These are phyloP conservation scores for Menura novaehollandiae DNA, from an alignment of 2,113 vertebrate species.

Conservation along the genomic window DNA sequence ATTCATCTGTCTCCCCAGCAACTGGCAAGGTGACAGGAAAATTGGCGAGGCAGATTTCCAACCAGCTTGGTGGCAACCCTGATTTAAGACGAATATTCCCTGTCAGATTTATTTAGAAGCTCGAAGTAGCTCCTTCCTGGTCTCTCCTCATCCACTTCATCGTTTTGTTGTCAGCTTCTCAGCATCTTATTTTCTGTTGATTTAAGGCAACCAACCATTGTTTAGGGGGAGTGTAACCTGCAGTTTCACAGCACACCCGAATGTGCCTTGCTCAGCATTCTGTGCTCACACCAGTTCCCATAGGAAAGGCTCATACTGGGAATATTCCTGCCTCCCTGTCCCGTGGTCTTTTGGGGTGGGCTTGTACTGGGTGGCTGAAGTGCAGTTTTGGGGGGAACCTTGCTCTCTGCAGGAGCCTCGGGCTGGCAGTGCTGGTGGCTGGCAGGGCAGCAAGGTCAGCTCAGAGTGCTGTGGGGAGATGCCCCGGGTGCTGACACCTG, in stretches of 20 bases:
- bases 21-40: conserved; percentile 45
- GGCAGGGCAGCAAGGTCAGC: not conserved
- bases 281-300: not conserved
- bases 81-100: conserved; percentile 27
- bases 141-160: not conserved
- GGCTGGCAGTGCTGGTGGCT: not conserved
- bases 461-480: not conserved
- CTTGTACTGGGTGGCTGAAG: not conserved
- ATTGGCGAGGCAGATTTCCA: conserved; percentile 26
- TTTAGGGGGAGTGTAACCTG: not conserved
- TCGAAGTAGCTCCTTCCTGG: not conserved
- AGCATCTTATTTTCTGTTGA: not conserved
- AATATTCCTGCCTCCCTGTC: not conserved
- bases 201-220: not conserved
- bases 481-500: not conserved
- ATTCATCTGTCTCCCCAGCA: conserved; percentile 33
- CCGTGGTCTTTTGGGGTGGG: not conserved
- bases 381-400: not conserved
- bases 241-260: not conserved
- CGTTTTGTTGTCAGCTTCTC: not conserved
- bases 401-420: not conserved
- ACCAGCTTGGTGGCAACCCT: conserved; percentile 10
- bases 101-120: conserved; percentile 31
- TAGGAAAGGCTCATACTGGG: not conserved
- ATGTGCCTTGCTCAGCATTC: not conserved